phyloP scores from a whole-genome alignment of 2,888 invertebrate genomes.

The Orthosia incerta region DNA sequence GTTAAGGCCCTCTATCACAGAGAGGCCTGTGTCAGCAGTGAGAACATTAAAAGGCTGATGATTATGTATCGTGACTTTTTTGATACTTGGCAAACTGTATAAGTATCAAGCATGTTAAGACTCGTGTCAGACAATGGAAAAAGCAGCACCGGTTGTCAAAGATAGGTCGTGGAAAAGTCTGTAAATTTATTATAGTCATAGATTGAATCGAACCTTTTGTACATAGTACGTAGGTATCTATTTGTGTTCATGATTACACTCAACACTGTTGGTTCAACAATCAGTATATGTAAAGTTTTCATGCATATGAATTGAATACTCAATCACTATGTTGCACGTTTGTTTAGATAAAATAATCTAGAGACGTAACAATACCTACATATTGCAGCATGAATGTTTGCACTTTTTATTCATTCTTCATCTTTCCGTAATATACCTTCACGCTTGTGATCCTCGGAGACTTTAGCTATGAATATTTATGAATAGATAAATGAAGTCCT shows the following conservation, averaged over 20 bases:
- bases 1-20: no score
- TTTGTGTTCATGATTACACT: neutral
- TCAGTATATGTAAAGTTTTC: slow-evolving; percentile 18
- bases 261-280: neutral
- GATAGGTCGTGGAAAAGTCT: neutral
- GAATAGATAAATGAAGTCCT: no score
- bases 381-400: neutral
- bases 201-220: neutral
- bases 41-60: no score
- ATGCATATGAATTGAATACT: slow-evolving; percentile 20
- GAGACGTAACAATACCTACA: neutral
- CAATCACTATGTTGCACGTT: neutral
- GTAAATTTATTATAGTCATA: neutral
- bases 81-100: neutral
- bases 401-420: neutral
- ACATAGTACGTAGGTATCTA: neutral
- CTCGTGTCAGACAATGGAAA: neutral
- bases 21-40: no score
- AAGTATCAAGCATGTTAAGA: neutral
- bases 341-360: neutral
- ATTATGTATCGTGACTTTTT: no score
- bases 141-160: neutral
- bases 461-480: no score
- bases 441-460: no score
- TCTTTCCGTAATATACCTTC: no score